Percentiles rank a stretch among this genome's conserved stretches.
phyloP scores from a whole-genome alignment of 1,140 invertebrate genomes.

The Rhagoletis pomonella region DNA sequence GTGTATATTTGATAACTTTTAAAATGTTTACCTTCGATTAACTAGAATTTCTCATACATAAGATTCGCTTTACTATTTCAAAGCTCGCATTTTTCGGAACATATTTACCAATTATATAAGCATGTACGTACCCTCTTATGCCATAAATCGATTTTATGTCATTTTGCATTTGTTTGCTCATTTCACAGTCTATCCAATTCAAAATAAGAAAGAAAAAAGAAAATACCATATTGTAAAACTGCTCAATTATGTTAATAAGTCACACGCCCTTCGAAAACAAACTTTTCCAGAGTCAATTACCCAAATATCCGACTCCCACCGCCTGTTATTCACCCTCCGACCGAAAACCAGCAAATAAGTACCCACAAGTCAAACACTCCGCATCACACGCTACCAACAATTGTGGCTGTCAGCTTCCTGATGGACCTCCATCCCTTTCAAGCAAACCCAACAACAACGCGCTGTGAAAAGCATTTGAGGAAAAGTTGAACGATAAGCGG shows the following conservation, averaged over 20 bases:
- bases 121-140: neutral
- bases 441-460: neutral
- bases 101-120: neutral
- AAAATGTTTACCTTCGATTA: too few species aligned
- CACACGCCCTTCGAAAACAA: conserved; percentile 66
- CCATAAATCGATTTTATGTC: conserved; percentile 15
- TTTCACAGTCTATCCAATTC: conserved; percentile 21
- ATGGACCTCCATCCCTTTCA: neutral
- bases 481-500: conserved; percentile 46
- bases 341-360: neutral
- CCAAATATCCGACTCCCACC: conserved; percentile 27
- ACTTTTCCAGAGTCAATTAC: conserved; percentile 43
- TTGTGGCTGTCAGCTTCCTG: neutral
- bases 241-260: conserved; percentile 72
- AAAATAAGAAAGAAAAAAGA: neutral
- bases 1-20: too few species aligned
- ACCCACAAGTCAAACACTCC: neutral
- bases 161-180: conserved; percentile 25
- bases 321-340: neutral
- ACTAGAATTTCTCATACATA: too few species aligned
- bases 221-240: conserved; percentile 59
- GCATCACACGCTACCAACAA: neutral
- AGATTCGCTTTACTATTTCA: too few species aligned
- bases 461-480: neutral
- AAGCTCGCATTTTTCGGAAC: neutral